Conservation (phyloP, 2,888 invertebrate species). For the Amphipyra berbera region DNA sequence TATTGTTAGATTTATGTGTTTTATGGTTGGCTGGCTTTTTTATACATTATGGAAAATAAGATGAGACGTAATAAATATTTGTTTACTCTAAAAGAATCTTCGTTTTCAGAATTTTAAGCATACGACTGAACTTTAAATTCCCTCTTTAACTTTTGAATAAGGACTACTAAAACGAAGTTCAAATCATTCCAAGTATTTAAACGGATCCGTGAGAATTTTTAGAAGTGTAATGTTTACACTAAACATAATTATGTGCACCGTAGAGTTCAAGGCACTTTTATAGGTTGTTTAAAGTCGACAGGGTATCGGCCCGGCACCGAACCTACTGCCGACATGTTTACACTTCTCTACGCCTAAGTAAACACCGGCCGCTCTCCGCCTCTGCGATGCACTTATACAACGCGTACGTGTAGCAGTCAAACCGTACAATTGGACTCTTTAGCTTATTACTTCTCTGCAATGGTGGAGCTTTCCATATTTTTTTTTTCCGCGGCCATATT, state of each 20-base stretch:
- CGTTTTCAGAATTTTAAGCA: neutral
- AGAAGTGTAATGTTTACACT: slow-evolving; percentile 69
- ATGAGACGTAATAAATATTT: neutral
- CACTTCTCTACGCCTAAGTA: slow-evolving; percentile 76
- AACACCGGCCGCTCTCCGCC: slow-evolving; percentile 69
- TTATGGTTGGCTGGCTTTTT: neutral
- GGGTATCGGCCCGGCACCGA: slow-evolving; percentile 53
- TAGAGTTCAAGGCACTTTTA: slow-evolving; percentile 74
- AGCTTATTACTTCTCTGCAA: slow-evolving; percentile 38
- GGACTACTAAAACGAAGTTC: slow-evolving; percentile 7
- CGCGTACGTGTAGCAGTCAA: slow-evolving; percentile 42
- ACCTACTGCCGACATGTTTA: slow-evolving; percentile 72
- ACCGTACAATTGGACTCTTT: slow-evolving; percentile 42
- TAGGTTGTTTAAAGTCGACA: slow-evolving; percentile 62
- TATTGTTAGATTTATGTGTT: slow-evolving; percentile 17
- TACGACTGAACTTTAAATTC: slow-evolving; percentile 9
- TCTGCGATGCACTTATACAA: slow-evolving; percentile 56
- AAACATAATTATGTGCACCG: slow-evolving; percentile 69
- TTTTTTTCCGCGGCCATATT: slow-evolving; percentile 5
- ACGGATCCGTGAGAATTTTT: slow-evolving; percentile 51
- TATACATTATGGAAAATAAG: too few species aligned
- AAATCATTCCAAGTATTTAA: slow-evolving; percentile 29
- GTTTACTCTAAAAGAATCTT: slow-evolving; percentile 3
- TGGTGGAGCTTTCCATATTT: neutral
- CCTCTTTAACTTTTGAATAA: slow-evolving; percentile 5